Percentiles rank a stretch among this genome's conserved stretches.
phyloP scores from a whole-genome alignment of 2,888 invertebrate species.

The Agriotes lineatus region DNA sequence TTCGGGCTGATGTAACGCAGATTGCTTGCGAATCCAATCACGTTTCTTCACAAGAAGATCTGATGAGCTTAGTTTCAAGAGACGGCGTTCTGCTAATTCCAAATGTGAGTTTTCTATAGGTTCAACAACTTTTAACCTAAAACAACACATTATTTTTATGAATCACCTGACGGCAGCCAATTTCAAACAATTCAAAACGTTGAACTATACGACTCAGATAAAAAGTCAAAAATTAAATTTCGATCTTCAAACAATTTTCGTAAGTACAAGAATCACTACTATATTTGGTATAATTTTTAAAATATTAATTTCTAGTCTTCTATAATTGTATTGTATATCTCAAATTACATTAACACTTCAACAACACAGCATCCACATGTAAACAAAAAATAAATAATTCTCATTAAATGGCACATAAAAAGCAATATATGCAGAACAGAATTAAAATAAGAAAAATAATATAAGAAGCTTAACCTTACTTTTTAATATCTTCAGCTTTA shows the following conservation, averaged over 20 bases:
- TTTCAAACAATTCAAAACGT: no score
- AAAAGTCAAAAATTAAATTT: no score
- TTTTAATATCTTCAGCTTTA: conserved; percentile 82
- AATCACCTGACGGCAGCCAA: no score
- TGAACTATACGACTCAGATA: no score
- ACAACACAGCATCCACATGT: no score
- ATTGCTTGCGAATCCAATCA: conserved; percentile 80
- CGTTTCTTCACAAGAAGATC: conserved; percentile 83
- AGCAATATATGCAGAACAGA: neutral
- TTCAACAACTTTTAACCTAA: conserved; percentile 83
- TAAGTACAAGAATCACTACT: no score
- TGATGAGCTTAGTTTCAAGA: conserved; percentile 80
- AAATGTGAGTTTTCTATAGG: conserved; percentile 89
- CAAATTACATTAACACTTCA: no score
- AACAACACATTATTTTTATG: neutral
- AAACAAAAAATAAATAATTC: no score
- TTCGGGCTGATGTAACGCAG: conserved; percentile 57
- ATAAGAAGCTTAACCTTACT: conserved; percentile 55
- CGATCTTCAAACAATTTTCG: no score
- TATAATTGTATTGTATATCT: no score
- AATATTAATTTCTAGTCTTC: no score
- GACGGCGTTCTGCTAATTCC: conserved; percentile 90
- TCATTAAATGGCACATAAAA: neutral
- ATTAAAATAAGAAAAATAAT: conserved; percentile 10
- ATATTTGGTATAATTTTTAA: no score